A percentile compares a stretch with the other conserved stretches of the same genome.
phyloP scores from a whole-genome alignment of 2,113 vertebrate species.

The Malurus elegans region DNA sequence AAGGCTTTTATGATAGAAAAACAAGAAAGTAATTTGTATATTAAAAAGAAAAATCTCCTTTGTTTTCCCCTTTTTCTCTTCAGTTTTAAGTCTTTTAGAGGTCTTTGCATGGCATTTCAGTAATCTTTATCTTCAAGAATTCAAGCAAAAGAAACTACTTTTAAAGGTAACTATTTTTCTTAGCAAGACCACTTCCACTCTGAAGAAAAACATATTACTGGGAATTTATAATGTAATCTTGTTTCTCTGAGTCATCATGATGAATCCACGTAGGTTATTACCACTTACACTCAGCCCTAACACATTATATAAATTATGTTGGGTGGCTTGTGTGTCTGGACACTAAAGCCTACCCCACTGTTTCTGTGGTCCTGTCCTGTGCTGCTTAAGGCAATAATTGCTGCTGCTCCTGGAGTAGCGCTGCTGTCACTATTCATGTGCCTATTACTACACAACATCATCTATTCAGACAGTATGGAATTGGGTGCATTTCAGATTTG shows the following conservation, averaged over 20 bases:
- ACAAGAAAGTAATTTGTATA: background rate
- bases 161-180: background rate
- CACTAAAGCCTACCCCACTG: background rate
- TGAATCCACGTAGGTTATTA: background rate
- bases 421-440: background rate
- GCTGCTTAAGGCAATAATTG: background rate
- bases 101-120: background rate
- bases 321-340: background rate
- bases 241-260: constrained; percentile 21
- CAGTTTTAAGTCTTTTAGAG: background rate
- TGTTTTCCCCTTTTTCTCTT: background rate
- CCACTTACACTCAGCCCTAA: background rate
- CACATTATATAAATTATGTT: background rate
- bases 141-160: background rate
- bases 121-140: background rate
- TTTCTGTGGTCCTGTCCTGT: background rate
- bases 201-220: background rate
- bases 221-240: background rate
- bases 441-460: background rate
- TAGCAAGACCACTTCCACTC: background rate
- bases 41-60: background rate
- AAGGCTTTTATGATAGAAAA: background rate
- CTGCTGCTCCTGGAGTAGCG: background rate
- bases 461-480: background rate
- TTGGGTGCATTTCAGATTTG: background rate